Evolutionary conservation across 2,113 vertebrate genomes (phyloP), one percentile per base, ranked within the genome.

Genomic region (Nothobranchius furzeri): DNA sequence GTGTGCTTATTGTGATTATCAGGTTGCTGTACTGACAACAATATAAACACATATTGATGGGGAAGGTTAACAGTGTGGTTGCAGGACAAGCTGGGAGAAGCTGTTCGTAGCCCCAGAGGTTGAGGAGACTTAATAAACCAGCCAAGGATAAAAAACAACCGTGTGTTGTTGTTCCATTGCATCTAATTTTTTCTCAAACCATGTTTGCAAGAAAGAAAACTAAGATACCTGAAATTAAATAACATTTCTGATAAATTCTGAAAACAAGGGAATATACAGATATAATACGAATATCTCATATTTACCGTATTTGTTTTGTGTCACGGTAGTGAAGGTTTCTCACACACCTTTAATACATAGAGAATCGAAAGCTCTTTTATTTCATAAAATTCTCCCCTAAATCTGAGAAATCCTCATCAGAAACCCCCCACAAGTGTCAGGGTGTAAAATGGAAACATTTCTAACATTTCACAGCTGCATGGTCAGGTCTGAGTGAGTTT

Each of bases 1-100:
- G 69, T 70, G 51, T 49, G 42, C 52, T 17, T 11, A 10, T 77
- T 74, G 60, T 72, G 75, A 79, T 79, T 20, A 58, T 30, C 58
- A 20, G 64, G 73, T 36, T 80, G 51, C 9, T 17, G 46, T 68
- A 20, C 61, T 70, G 79, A 56, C 83, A 78, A 63, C 69, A 43
- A 68, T 40, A 76, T 76, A 78, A 85, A 90, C 82, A 82, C 54
- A 75, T 72, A 86, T 78, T 80, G 81, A 90, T 89, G 81, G 76
- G 76, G 35, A 67, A 71, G 79, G 87, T 86, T 79, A 78, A 74
- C 76, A 65, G 64, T 68, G 51, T 9, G 46, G 78, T 75, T 83
- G 68, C 50, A 74, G 70, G 64, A 68, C 36, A 65, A 74, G 70
- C 67, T 68, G 46, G 25, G 71, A 49, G 77, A 86, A 82, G 58